Percentiles rank a stretch among this genome's conserved stretches.
phyloP scores from a whole-genome alignment of 2,888 invertebrate species.

The Ophonus ardosiacus region DNA sequence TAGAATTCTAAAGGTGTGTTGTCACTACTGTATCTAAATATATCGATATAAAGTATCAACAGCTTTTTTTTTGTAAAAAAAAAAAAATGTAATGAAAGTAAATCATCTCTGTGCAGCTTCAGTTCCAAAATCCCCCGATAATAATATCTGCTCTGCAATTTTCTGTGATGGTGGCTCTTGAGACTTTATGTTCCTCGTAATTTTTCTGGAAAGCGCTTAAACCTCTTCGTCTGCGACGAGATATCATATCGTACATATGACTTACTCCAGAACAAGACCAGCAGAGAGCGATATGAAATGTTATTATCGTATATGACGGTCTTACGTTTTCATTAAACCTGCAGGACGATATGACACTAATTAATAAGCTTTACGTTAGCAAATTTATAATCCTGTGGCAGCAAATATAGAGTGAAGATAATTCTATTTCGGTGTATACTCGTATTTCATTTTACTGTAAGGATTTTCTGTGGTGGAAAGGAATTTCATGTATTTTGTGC shows the following conservation, averaged over 20 bases:
- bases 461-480: neutral
- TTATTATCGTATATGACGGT: slow-evolving; percentile 1
- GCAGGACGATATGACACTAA: slow-evolving; percentile 14
- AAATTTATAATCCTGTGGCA: slow-evolving; percentile 3
- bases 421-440: neutral
- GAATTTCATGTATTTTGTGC: neutral
- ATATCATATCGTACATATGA: slow-evolving; percentile 8
- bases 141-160: neutral
- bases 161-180: neutral
- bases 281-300: neutral
- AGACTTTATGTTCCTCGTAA: slow-evolving; percentile 2
- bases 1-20: too few relatives aligned
- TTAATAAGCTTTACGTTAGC: neutral
- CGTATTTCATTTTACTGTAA: neutral
- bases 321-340: slow-evolving; percentile 22
- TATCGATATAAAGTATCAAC: too few relatives aligned
- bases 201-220: slow-evolving; percentile 24
- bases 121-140: too few relatives aligned
- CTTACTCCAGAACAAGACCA: neutral
- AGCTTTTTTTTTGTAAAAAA: too few relatives aligned
- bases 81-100: too few relatives aligned
- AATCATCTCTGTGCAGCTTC: too few relatives aligned
- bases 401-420: neutral
- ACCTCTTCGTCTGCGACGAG: neutral
- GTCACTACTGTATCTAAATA: too few relatives aligned